phyloP scores from a whole-genome alignment of 2,113 vertebrate species.

The Thunnus thynnus region DNA sequence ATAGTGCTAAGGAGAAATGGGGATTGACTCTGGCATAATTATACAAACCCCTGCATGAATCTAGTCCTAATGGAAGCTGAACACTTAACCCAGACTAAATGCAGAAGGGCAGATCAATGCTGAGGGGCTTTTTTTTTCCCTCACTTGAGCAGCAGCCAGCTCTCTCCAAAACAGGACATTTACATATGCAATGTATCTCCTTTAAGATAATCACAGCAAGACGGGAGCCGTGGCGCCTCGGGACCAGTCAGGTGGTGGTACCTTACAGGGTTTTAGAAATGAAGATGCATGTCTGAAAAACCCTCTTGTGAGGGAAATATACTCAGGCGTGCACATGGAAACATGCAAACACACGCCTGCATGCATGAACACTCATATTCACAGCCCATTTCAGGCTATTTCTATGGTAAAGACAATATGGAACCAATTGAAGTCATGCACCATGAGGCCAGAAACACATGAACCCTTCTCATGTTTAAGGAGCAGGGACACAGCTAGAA shows the following conservation, averaged over 20 bases:
- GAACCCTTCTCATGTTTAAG: constrained; percentile 22
- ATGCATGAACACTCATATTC: constrained; percentile 11
- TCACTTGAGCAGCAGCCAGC: constrained; percentile 68
- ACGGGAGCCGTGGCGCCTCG: constrained; percentile 53
- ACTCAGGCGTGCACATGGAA: background rate
- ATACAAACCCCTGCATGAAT: constrained; percentile 92
- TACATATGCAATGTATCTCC: constrained; percentile 77
- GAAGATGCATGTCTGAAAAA: constrained; percentile 70
- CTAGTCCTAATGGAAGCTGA: constrained; percentile 90
- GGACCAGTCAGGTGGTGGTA: constrained; percentile 56
- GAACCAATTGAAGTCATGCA: constrained; percentile 12
- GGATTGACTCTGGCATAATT: constrained; percentile 98
- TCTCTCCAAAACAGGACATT: constrained; percentile 61
- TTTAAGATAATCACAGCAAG: constrained; percentile 77
- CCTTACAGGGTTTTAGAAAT: constrained; percentile 59
- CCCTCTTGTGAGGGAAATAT: constrained; percentile 30
- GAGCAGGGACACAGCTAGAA: constrained; percentile 2
- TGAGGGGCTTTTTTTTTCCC: constrained; percentile 76
- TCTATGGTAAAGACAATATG: constrained; percentile 35
- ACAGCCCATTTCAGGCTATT: constrained; percentile 20
- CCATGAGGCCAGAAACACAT: constrained; percentile 9
- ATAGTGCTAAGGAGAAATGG: constrained; percentile 95
- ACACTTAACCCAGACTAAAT: constrained; percentile 83
- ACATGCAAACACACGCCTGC: constrained; percentile 37
- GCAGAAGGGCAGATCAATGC: constrained; percentile 87